phyloP scores from a whole-genome alignment of 2,888 invertebrate species.

The Plemyria rubiginata region DNA sequence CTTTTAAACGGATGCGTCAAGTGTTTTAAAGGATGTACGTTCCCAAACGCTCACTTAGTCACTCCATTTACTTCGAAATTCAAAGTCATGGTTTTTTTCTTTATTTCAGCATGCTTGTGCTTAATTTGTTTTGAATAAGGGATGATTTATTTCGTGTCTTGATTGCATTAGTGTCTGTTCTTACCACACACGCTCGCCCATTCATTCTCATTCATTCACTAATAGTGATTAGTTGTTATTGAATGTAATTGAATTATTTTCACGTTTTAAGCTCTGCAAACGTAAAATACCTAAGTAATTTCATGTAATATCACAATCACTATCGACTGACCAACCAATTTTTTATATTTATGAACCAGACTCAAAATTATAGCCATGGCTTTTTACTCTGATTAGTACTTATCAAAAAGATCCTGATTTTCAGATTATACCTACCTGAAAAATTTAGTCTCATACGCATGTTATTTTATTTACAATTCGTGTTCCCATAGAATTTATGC shows the following conservation, averaged over 20 bases:
- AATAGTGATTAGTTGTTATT: slow-evolving; percentile 49
- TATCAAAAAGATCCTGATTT: slow-evolving; percentile 9
- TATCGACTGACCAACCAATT: background rate
- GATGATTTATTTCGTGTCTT: slow-evolving; percentile 61
- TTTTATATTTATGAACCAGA: background rate
- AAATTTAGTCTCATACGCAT: slow-evolving; percentile 30
- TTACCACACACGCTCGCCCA: slow-evolving; percentile 50
- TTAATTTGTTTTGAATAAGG: slow-evolving; percentile 61
- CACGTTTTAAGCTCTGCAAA: background rate
- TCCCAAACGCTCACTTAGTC: slow-evolving; percentile 61
- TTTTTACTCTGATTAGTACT: background rate
- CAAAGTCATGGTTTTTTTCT: slow-evolving; percentile 44
- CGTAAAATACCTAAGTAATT: background rate
- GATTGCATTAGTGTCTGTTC: slow-evolving; percentile 55
- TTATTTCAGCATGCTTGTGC: slow-evolving; percentile 45
- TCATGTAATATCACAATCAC: too few relatives aligned
- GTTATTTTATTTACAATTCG: background rate
- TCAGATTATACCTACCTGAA: slow-evolving; percentile 21
- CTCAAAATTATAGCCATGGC: background rate
- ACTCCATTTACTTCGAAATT: slow-evolving; percentile 61
- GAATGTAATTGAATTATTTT: slow-evolving; percentile 44
- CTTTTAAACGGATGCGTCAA: slow-evolving; percentile 37
- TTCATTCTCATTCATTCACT: slow-evolving; percentile 57
- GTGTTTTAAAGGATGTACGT: slow-evolving; percentile 55
- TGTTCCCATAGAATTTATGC: slow-evolving; percentile 28